These are phyloP conservation scores for Pelmatolapia mariae DNA, from an alignment of 2,113 vertebrate species.

Conservation along the genomic window DNA sequence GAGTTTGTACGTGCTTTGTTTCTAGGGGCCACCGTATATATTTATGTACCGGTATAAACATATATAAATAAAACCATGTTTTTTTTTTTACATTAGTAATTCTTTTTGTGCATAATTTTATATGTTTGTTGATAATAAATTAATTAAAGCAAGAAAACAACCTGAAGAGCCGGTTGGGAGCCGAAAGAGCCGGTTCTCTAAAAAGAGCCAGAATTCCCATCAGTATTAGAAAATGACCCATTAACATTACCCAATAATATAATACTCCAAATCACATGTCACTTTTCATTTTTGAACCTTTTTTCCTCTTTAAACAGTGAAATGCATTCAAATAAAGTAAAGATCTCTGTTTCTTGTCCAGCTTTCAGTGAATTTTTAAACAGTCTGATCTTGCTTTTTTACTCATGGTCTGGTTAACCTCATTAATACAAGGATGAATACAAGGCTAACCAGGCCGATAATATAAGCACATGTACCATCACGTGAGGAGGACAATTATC, in stretches of 20 bases:
- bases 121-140: too few species aligned
- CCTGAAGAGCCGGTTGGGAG: not conserved
- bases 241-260: not conserved
- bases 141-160: not conserved
- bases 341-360: not conserved
- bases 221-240: not conserved
- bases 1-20: not conserved
- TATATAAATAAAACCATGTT: too few species aligned
- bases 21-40: too few species aligned
- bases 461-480: not conserved
- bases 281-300: not conserved
- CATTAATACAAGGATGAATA: not conserved
- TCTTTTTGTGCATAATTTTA: too few species aligned
- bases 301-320: not conserved
- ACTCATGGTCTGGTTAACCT: not conserved
- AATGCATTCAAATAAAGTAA: not conserved
- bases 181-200: not conserved
- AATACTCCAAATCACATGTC: not conserved
- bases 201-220: not conserved
- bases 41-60: too few species aligned
- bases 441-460: not conserved
- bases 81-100: too few species aligned
- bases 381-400: not conserved
- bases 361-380: not conserved
- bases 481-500: not conserved